These are phyloP conservation scores for Pelodiscus sinensis DNA, from an alignment of 2,113 vertebrate genomes.

Conservation along the genomic window DNA sequence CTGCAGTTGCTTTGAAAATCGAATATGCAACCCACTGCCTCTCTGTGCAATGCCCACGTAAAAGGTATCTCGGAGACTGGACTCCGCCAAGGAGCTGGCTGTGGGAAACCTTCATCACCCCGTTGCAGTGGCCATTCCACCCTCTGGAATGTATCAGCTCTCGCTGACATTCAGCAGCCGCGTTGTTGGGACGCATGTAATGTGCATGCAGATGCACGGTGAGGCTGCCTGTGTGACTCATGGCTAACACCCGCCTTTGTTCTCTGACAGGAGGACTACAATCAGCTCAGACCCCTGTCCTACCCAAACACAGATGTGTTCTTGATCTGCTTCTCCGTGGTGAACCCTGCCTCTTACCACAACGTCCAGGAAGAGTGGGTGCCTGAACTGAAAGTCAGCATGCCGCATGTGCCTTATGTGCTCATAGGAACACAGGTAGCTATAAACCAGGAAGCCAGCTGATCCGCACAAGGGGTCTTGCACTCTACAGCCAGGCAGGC, in stretches of 20 bases:
- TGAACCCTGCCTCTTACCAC: conserved; percentile 90
- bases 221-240: neutral
- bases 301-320: conserved; percentile 92
- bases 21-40: rapidly evolving
- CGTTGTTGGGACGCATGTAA: neutral
- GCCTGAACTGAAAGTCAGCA: conserved; percentile 87
- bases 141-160: neutral
- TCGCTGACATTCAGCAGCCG: neutral
- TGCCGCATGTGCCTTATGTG: conserved; percentile 89
- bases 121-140: neutral
- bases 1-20: neutral
- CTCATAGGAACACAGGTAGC: conserved; percentile 90
- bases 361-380: conserved; percentile 93
- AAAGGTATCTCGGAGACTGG: neutral
- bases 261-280: conserved; percentile 87
- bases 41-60: neutral
- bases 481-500: neutral
- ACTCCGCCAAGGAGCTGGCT: rapidly evolving
- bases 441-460: rapidly evolving
- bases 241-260: neutral
- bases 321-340: conserved; percentile 91
- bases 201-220: rapidly evolving
- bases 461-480: rapidly evolving
- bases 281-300: conserved; percentile 89
- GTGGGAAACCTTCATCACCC: rapidly evolving